Percentiles rank a stretch among this genome's conserved stretches.
Conservation (phyloP, 53 echinoderm and acorn worm genomes). For the Patiria pectinifera region DNA sequence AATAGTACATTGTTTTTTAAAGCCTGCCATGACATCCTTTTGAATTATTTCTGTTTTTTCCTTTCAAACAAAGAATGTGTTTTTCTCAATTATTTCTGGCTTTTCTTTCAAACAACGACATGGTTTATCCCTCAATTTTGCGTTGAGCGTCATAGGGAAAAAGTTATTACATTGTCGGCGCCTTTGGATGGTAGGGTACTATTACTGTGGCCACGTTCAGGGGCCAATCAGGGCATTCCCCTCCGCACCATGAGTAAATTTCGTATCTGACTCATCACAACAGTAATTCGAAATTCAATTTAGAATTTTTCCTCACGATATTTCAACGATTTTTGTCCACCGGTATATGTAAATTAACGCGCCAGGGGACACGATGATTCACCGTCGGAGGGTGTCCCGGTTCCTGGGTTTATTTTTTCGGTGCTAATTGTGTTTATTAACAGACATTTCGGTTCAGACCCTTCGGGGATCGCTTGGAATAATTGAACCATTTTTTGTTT, state of each 20-base stretch:
- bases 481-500: neutral
- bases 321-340: slow-evolving; percentile 24
- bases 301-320: neutral
- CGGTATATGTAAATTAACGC: neutral
- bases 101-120: too few species aligned
- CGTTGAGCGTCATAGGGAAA: too few species aligned
- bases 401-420: slow-evolving; percentile 5
- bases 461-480: neutral
- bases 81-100: neutral
- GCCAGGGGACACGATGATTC: slow-evolving; percentile 45
- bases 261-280: slow-evolving; percentile 26
- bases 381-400: slow-evolving; percentile 2
- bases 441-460: neutral
- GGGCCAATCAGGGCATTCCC: neutral
- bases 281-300: slow-evolving; percentile 37
- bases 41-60: neutral
- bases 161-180: too few species aligned
- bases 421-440: slow-evolving; percentile 7
- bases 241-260: neutral
- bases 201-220: slow-evolving; percentile 3
- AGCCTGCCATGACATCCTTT: too few species aligned
- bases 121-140: too few species aligned
- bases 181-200: neutral
- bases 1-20: too few species aligned
- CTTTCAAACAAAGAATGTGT: neutral